These are phyloP conservation scores for Geophilus truncorum DNA, from an alignment of 2,888 invertebrate species.

Conservation along the genomic window DNA sequence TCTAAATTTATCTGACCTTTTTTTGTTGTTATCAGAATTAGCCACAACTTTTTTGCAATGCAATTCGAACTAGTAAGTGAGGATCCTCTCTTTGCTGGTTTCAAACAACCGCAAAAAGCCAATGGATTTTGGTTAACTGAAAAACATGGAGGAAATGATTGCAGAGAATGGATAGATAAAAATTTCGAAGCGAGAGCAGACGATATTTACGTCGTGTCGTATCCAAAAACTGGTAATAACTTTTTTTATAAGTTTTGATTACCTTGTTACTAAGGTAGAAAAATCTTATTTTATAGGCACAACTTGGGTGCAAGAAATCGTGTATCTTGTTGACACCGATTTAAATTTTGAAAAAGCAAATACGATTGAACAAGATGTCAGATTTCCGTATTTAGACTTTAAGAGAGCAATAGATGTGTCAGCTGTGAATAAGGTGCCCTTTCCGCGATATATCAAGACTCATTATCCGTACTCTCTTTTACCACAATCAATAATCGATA, in stretches of 20 bases:
- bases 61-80: too few relatives aligned
- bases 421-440: conserved; percentile 36
- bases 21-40: too few relatives aligned
- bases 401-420: conserved; percentile 36
- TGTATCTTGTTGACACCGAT: conserved; percentile 79
- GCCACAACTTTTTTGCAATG: too few relatives aligned
- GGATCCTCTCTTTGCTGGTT: too few relatives aligned
- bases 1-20: too few relatives aligned
- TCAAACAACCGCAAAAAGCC: too few relatives aligned
- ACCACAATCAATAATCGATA: conserved; percentile 47
- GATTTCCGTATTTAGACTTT: conserved; percentile 69
- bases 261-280: too few relatives aligned
- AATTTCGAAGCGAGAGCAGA: conserved; percentile 62
- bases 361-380: conserved; percentile 57
- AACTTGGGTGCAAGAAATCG: conserved; percentile 91
- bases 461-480: conserved; percentile 72
- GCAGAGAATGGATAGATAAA: not conserved
- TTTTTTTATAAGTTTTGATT: too few relatives aligned
- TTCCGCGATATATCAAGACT: conserved; percentile 61
- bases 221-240: conserved; percentile 69
- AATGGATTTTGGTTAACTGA: too few relatives aligned
- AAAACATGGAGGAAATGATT: conserved; percentile 9
- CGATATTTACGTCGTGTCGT: conserved; percentile 70
- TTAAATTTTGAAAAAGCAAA: conserved; percentile 70
- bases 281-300: conserved; percentile 55